A percentile compares a stretch with the other conserved stretches of the same genome.
Evolutionary conservation across 2,888 invertebrate genomes (phyloP).

Genomic region (Odontocerum albicorne): DNA sequence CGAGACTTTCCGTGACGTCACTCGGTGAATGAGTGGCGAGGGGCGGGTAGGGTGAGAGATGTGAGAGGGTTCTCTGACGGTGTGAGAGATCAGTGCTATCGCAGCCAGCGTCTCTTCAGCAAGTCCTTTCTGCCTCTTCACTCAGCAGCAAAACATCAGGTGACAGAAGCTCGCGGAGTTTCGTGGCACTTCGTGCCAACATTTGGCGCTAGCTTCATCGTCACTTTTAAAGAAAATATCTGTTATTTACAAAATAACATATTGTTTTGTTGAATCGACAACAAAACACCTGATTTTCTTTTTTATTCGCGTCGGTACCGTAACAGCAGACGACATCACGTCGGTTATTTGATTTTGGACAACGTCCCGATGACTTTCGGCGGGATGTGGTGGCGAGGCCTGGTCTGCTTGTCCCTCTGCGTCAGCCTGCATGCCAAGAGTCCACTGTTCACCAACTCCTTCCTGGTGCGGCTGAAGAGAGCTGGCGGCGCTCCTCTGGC

Average conservation of each 20-base stretch:
- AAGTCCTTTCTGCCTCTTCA: not conserved
- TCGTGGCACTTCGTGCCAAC: too few relatives aligned
- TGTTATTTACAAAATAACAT: too few relatives aligned
- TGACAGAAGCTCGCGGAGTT: not conserved
- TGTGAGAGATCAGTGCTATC: conserved; percentile 15
- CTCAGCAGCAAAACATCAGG: not conserved
- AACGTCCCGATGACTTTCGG: not conserved
- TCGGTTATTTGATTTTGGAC: not conserved
- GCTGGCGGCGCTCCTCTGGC: conserved; percentile 77
- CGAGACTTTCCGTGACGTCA: conserved; percentile 27
- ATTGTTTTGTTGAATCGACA: too few relatives aligned
- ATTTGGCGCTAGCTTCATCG: too few relatives aligned
- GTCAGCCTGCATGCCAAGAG: conserved; percentile 24
- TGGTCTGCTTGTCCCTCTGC: conserved; percentile 25
- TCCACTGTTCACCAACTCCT: conserved; percentile 89
- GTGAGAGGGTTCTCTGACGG: not conserved
- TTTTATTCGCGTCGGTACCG: not conserved
- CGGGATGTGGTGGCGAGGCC: conserved; percentile 25
- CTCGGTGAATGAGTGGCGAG: conserved; percentile 26
- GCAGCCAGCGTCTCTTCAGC: conserved; percentile 11
- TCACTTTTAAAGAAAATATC: too few relatives aligned
- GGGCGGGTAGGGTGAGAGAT: conserved; percentile 5
- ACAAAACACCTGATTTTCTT: too few relatives aligned
- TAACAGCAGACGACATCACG: not conserved
- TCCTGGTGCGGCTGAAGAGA: conserved; percentile 86